Evolutionary conservation across 1,140 invertebrate genomes (phyloP).

Genomic region (Heliconius hermathena): DNA sequence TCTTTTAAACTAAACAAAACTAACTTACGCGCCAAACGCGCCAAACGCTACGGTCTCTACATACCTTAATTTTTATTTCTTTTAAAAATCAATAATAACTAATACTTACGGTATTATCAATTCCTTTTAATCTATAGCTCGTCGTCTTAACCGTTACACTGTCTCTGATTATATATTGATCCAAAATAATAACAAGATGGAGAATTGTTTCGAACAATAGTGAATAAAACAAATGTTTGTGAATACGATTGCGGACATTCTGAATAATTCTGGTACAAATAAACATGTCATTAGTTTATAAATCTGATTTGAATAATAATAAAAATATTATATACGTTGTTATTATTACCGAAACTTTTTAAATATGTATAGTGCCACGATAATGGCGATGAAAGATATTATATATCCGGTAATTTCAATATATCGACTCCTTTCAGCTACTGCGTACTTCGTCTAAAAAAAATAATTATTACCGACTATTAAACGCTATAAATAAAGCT

Average conservation of each 20-base stretch:
- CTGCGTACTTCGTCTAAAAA: conserved; percentile 11
- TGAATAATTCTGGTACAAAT: background rate
- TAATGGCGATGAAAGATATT: background rate
- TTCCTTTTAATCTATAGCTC: conserved; percentile 1
- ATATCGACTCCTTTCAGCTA: conserved; percentile 7
- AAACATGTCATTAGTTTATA: background rate
- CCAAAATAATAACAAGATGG: background rate
- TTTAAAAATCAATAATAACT: background rate
- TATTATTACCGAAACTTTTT: background rate
- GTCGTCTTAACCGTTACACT: background rate
- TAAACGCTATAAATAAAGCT: background rate
- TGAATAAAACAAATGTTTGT: background rate
- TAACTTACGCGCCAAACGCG: no score
- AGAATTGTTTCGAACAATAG: background rate
- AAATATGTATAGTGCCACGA: background rate
- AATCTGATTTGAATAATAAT: background rate
- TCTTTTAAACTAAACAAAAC: background rate
- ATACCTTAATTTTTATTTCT: background rate
- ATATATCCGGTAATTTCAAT: conserved; percentile 16
- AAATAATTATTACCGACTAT: background rate
- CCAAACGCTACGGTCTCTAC: no score
- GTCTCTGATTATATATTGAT: background rate
- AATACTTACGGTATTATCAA: conserved; percentile 12
- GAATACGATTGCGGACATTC: background rate
- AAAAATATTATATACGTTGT: background rate